Base-by-base conservation (phyloP, 2,797 vertebrate genomes). In the Oreochromis grahami region DNA sequence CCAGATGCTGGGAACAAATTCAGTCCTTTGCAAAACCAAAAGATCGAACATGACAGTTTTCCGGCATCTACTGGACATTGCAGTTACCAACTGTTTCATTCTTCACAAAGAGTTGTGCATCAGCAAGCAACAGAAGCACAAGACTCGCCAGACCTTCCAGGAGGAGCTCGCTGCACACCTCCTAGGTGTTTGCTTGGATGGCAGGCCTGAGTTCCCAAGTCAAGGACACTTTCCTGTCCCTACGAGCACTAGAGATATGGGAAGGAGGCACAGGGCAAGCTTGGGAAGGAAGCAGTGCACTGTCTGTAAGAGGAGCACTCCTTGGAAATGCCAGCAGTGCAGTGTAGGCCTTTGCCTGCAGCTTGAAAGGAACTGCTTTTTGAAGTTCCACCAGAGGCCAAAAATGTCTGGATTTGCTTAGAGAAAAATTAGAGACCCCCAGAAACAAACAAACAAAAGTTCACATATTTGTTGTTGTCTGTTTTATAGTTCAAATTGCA, bases 381-480 rank as follows among this genome's bases (percentile, higher is more conserved):
- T 60, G 32, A 9, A 34, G 56, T 60, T 60, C 58, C 58, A 60
- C 58, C 58, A 60, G 58, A 60, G 1, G 32, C 9, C 29, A 60
- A 36, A 36, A 60, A 60, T 36, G 17, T 60, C 56, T 1, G 32
- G 32, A 60, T 2, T 63, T 63, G 32, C 32, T n/a, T n/a, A 7
- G 32, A 63, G n/a, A 63, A 0, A 36, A 12, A 0, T 19, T 34
- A 1, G 56, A 60, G 58, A 2, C 1, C 32, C 58, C 10, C 1
- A 63, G 6, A 63, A 63, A 36, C 58, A 36, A 60, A 60, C 17
- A 34, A 60, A 60, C 4, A 0, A 63, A 63, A n/a, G 58, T 63
- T 63, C 10, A 63, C 58, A 5, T 63, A 0, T 63, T 63, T 63
- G 6, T 63, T 56, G 14, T 56, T 63, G 17, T 36, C 17, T 7